Percentiles rank a stretch among this genome's conserved stretches.
Evolutionary conservation across 2,797 vertebrate genomes (phyloP).

Genomic region (Molossus alvarezi): DNA sequence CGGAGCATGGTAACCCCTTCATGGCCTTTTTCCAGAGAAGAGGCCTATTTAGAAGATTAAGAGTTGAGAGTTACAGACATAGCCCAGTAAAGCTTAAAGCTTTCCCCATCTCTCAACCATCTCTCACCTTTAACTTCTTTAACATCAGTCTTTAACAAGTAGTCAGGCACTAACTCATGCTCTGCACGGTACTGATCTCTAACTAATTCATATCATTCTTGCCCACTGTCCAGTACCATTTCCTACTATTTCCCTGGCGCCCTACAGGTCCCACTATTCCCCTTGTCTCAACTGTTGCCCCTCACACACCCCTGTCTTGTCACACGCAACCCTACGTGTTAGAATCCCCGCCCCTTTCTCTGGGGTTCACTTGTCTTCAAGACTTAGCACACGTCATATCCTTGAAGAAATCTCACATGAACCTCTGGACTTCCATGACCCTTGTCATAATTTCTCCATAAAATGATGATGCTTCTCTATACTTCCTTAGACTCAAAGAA

Average conservation of each 20-base stretch:
- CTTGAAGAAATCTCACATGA: not conserved
- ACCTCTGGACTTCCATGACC: not conserved
- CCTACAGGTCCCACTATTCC: not conserved
- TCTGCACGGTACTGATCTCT: not conserved
- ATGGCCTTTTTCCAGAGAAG: not conserved
- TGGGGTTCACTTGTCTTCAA: not conserved
- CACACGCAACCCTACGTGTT: not conserved
- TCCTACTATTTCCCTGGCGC: not conserved
- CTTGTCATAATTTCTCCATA: slow-evolving; percentile 3
- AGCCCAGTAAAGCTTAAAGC: not conserved
- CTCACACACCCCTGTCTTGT: not conserved
- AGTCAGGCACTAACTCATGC: not conserved
- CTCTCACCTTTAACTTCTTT: not conserved
- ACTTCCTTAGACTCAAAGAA: not conserved
- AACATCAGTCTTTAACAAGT: not conserved
- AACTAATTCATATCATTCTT: not conserved
- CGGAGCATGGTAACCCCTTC: not conserved
- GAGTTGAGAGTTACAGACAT: not conserved
- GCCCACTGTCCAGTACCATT: not conserved
- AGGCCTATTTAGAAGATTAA: not conserved
- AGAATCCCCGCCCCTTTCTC: not conserved
- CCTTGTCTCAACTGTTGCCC: not conserved
- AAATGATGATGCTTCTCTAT: not conserved
- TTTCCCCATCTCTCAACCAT: not conserved
- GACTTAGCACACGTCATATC: not conserved